phyloP scores from a whole-genome alignment of 2,113 vertebrate genomes.

The Anguilla japonica region DNA sequence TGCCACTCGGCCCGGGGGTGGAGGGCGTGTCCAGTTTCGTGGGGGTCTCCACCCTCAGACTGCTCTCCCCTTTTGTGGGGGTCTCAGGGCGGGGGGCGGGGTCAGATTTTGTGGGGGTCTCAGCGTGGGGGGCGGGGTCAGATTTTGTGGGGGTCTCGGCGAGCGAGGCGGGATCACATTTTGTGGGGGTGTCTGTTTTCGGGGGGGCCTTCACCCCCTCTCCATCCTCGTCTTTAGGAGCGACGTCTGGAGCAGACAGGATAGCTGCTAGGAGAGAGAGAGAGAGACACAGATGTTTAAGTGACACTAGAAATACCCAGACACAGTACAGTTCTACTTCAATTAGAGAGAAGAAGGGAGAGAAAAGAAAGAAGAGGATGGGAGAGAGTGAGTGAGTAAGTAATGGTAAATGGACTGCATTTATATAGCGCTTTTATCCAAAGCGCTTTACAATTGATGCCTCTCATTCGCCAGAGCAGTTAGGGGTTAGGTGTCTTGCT shows the following conservation, averaged over 20 bases:
- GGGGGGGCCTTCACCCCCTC: slow-evolving; percentile 58
- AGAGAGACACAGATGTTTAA: not conserved
- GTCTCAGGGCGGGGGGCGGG: not conserved
- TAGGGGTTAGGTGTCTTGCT: too few relatives aligned
- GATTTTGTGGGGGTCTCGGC: slow-evolving; percentile 35
- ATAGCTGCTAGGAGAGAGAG: slow-evolving; percentile 42
- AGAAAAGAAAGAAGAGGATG: not conserved
- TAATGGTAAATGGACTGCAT: too few relatives aligned
- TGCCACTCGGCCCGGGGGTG: slow-evolving; percentile 43
- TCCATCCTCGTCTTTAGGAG: slow-evolving; percentile 45
- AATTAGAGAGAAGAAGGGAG: too few relatives aligned
- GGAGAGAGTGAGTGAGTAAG: slow-evolving; percentile 1
- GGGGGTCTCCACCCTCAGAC: slow-evolving; percentile 45
- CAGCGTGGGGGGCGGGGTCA: slow-evolving; percentile 12
- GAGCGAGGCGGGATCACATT: slow-evolving; percentile 39
- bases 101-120: slow-evolving; percentile 23
- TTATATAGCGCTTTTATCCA: too few relatives aligned
- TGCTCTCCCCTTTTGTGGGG: slow-evolving; percentile 21
- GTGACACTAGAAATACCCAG: too few relatives aligned
- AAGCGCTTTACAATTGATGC: too few relatives aligned
- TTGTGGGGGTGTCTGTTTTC: slow-evolving; percentile 38
- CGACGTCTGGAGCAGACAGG: slow-evolving; percentile 39
- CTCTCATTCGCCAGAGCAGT: too few relatives aligned
- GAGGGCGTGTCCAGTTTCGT: slow-evolving; percentile 37
- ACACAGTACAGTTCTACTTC: too few relatives aligned